Evolutionary conservation across 2,113 vertebrate species (phyloP), one percentile per base, ranked within the genome.

Genomic region (Sinosuthora webbiana): DNA sequence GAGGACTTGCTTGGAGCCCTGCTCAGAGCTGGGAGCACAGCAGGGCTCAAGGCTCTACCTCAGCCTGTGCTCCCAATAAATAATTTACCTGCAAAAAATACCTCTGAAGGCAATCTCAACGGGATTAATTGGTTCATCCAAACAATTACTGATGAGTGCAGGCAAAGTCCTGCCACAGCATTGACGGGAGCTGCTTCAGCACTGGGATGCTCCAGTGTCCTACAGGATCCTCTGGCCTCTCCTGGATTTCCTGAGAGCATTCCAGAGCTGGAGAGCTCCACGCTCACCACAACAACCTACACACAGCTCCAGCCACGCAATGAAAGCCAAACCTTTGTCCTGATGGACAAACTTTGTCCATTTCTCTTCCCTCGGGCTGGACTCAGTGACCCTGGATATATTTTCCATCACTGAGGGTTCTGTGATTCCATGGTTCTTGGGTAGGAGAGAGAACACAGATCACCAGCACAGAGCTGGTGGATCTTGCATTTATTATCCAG

Each of bases 381-480:
- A 2, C 6, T 9, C 15, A 3, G 6, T 7, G 30, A 9, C 2
- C 37, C 19, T 14, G 60, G 33, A 15, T 8, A 0, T 3, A 4
- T 56, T 63, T 56, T 33, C 55, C 31, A 56, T 0, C 7, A 3
- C 4, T 11, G 13, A 7, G 9, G 15, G 10, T 14, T 62, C 63
- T 49, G 22, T 9, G 18, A 24, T 49, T 33, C 71, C 55, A 5
- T 2, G 5, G 16, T 7, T 13, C 21, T 71, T 12, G 49, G 24
- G 11, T 10, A 22, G 8, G 19, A 22, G 22, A 27, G 37, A 3
- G 59, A 81, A 56, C 0, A 7, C 16, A 15, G 9, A 53, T 4
- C 35, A 41, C 0, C 0, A 2, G 42, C 17, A 10, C 2, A 4
- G 0, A 23, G 35, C 19, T 31, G 37, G 3, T 42, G 55, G 4